Percentiles rank a stretch among this genome's conserved stretches.
These are phyloP conservation scores for Fragum fragum DNA, from an alignment of 2,888 invertebrate genomes.

Conservation along the genomic window DNA sequence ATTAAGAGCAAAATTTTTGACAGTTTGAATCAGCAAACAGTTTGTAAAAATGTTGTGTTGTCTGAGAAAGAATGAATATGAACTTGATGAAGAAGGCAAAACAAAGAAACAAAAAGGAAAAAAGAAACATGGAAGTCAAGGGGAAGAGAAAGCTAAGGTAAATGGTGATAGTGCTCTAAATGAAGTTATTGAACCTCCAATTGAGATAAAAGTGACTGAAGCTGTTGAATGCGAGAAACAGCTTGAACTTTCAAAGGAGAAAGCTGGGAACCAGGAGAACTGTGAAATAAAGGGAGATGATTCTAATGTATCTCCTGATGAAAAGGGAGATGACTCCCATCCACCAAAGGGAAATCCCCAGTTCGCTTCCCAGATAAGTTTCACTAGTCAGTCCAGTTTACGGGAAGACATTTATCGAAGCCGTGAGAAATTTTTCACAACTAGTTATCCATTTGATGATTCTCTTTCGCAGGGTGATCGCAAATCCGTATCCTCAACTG, in stretches of 20 bases:
- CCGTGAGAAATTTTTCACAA: slow-evolving; percentile 55
- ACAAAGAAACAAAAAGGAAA: slow-evolving; percentile 12
- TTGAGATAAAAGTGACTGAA: slow-evolving; percentile 48
- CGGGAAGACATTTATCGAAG: slow-evolving; percentile 55
- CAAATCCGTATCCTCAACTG: slow-evolving; percentile 36
- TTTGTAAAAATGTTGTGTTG: slow-evolving; percentile 61
- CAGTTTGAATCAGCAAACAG: background rate
- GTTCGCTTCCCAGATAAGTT: slow-evolving; percentile 44
- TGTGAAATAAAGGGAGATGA: slow-evolving; percentile 29
- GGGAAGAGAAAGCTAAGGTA: background rate
- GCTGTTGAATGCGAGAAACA: slow-evolving; percentile 33
- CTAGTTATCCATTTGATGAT: slow-evolving; percentile 41
- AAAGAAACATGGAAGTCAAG: slow-evolving; percentile 19
- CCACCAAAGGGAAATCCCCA: background rate
- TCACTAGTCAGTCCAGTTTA: slow-evolving; percentile 44
- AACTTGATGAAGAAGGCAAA: slow-evolving; percentile 22
- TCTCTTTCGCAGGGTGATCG: slow-evolving; percentile 53
- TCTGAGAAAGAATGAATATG: slow-evolving; percentile 33
- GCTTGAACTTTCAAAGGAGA: slow-evolving; percentile 4
- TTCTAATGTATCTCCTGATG: slow-evolving; percentile 18
- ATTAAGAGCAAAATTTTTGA: too few relatives aligned
- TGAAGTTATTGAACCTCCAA: slow-evolving; percentile 31
- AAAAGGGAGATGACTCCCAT: slow-evolving; percentile 25
- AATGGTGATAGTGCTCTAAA: background rate
- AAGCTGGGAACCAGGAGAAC: slow-evolving; percentile 38